Evolutionary conservation across 2,888 invertebrate species (phyloP), one percentile per base, ranked within the genome.

Genomic region (Escarpia spicata): DNA sequence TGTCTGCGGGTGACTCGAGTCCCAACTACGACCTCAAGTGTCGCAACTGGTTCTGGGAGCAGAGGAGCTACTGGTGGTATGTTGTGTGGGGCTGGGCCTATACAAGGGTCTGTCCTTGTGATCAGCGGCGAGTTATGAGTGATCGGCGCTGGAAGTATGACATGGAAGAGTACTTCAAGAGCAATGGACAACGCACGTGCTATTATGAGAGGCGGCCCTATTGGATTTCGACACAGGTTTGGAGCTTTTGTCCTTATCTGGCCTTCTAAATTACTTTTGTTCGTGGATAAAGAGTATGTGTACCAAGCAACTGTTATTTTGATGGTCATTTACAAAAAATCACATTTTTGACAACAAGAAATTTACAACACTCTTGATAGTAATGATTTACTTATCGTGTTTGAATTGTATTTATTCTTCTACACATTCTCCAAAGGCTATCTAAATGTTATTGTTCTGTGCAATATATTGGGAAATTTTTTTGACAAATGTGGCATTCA

Each of bases 21-120:
- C 15, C 45, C 45, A 45, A 91, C 52, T 91, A 91, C 52, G 91
- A 91, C 44, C 91, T 44, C 45, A 44, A 91, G 52, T 91, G 91
- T 91, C 37, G 37, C 37, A 45, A 91, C 31, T 91, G 91, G 91
- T 91, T 75, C 75, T 75, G 75, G 75, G 19, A 75, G 75, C 75
- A 75, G n/a, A 15, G 26, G 26, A 75, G 75, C 75, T 75, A 75
- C 75, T 75, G 75, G 75, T 75, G 75, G 75, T n/a, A 26, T 19
- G 75, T 75, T n/a, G 75, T 75, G 26, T 75, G 26, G 75, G 75
- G 75, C 75, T 75, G 75, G 75, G 19, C 26, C 3, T 75, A 75
- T n/a, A 75, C 75, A 75, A 26, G 75, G 26, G 75, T 75, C 26
- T 75, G 75, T 75, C 75, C 75, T n/a, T 75, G 75, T 75, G 75